These are phyloP conservation scores for Echinarachnius parma DNA, from an alignment of 53 echinoderm and acorn worm genomes.

Conservation along the genomic window DNA sequence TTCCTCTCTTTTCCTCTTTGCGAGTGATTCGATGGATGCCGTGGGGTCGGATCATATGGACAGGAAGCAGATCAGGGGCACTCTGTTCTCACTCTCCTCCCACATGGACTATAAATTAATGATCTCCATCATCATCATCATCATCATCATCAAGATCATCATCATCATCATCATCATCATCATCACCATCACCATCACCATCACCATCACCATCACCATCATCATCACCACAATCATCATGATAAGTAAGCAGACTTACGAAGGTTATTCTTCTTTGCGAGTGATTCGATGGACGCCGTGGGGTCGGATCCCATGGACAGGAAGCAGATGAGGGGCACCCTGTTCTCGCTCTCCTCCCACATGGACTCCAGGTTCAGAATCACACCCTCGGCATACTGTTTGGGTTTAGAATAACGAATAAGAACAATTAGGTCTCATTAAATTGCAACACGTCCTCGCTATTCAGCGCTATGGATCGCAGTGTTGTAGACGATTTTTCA, in stretches of 20 bases:
- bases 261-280: conserved; percentile 89
- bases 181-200: conserved; percentile 1
- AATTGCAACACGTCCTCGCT: no score
- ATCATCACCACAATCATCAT: neutral
- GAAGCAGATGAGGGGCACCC: conserved; percentile 88
- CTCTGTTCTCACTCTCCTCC: conserved; percentile 79
- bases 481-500: no score
- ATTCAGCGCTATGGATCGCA: no score
- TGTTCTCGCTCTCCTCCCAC: conserved; percentile 87
- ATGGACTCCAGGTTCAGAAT: conserved; percentile 89
- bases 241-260: conserved; percentile 86
- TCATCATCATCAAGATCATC: conserved; percentile 5
- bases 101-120: conserved; percentile 89
- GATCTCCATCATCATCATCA: conserved; percentile 81
- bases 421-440: no score
- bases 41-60: conserved; percentile 99
- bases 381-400: conserved; percentile 92
- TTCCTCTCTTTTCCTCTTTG: no score
- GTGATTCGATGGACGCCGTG: conserved; percentile 78
- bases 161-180: neutral
- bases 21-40: conserved; percentile 77
- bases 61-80: conserved; percentile 89
- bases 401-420: no score
- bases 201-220: neutral
- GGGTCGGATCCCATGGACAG: conserved; percentile 98